These are phyloP conservation scores for Drosophila neocordata DNA, from an alignment of 1,140 invertebrate species.

Conservation along the genomic window DNA sequence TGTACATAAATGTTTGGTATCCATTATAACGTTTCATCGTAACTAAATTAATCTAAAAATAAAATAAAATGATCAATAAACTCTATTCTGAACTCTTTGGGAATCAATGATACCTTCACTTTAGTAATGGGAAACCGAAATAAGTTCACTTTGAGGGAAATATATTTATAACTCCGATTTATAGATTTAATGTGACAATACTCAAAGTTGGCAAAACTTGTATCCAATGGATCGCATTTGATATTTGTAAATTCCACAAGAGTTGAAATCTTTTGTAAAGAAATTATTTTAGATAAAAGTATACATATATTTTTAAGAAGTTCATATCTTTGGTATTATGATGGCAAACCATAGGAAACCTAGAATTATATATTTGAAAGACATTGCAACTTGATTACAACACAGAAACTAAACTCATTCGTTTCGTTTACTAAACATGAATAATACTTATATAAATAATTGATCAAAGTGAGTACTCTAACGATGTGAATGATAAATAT, in stretches of 20 bases:
- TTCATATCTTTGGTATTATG: too few relatives aligned
- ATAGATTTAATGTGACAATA: background rate
- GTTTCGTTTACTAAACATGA: too few relatives aligned
- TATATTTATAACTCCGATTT: constrained; percentile 8
- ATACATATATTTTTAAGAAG: background rate
- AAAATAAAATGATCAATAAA: background rate
- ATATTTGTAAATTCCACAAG: constrained; percentile 14
- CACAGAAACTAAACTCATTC: too few relatives aligned
- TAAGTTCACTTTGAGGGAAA: background rate
- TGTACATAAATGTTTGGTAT: background rate
- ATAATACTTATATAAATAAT: too few relatives aligned
- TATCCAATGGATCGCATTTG: constrained; percentile 4
- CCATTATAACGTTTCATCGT: background rate
- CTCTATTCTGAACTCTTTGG: background rate
- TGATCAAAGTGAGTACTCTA: too few relatives aligned
- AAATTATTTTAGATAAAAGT: too few relatives aligned
- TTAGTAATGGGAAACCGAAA: background rate
- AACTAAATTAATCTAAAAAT: background rate
- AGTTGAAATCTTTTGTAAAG: background rate
- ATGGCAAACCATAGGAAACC: too few relatives aligned
- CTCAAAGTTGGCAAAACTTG: background rate
- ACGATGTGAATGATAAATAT: too few relatives aligned
- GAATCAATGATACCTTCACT: background rate
- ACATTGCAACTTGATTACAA: too few relatives aligned
- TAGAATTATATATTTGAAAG: too few relatives aligned